Evolutionary conservation across 2,797 vertebrate species (phyloP), one percentile per base, ranked within the genome.

Genomic region (Gambelia wislizenii): DNA sequence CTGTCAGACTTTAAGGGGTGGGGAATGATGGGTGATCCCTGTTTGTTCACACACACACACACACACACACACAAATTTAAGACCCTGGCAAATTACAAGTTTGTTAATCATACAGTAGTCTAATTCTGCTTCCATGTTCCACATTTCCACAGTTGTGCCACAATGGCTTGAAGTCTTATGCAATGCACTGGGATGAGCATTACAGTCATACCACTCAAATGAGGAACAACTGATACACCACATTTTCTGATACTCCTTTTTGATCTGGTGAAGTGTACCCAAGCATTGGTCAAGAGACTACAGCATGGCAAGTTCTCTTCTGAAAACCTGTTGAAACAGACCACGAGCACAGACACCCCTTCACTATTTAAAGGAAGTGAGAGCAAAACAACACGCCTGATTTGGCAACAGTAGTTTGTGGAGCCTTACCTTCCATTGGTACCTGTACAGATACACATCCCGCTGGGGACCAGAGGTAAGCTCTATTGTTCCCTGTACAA

Each of bases 401-500:
- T 14, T 27, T 33, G 36, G 3, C 42, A 75, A 5, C 36, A 47
- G 22, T 18, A 14, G 9, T 12, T 47, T 76, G 42, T 20, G 74
- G 1, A 59, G 3, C 18, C 91, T 97, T 95, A 99, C 99, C 99
- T 98, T 99, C 98, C 78, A 94, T 77, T 0, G 98, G 98, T 8
- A 99, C 98, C 92, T 98, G 98, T 81, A 99, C 98, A 0, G 98
- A 97, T 79, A 99, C 94, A 0, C 98, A 98, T 90, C 98, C 98
- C 0, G 98, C 97, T 0, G 98, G 98, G 0, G 99, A 98, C 99
- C 99, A 99, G 36, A 99, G 94, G 92, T 98, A 99, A 13, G 99
- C 96, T 89, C 96, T 97, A 95, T 94, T 85, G 90, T 96, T 98
- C 7, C 98, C 98, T 0, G 98, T 98, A 87, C 99, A 99, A 25